phyloP scores from a whole-genome alignment of 2,113 vertebrate genomes.

The Callionymus lyra region DNA sequence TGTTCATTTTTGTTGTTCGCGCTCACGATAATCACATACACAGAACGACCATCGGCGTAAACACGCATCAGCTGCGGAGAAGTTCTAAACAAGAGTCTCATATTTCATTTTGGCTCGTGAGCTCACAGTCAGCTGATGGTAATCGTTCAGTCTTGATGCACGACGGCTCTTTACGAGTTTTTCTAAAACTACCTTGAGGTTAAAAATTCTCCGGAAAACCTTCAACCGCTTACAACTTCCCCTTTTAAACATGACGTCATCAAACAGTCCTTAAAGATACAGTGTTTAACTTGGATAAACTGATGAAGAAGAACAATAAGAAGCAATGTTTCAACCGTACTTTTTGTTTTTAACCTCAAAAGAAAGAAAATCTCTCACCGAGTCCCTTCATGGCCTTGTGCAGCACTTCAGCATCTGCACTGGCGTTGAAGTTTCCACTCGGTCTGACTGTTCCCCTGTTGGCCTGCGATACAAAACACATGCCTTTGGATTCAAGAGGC shows the following conservation, averaged over 20 bases:
- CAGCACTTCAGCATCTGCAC: constrained; percentile 77
- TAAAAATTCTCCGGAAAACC: too few species aligned
- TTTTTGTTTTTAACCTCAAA: too few species aligned
- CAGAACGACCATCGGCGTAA: not conserved
- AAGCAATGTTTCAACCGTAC: too few species aligned
- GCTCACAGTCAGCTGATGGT: constrained; percentile 3
- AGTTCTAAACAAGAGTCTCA: constrained; percentile 2
- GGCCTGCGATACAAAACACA: constrained; percentile 47
- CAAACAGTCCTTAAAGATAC: too few species aligned
- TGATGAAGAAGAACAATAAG: too few species aligned
- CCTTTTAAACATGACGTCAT: too few species aligned
- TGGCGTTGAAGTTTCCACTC: constrained; percentile 75
- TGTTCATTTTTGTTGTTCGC: constrained; percentile 1
- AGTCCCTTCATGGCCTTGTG: constrained; percentile 93
- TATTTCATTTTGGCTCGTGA: constrained; percentile 12
- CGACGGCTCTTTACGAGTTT: too few species aligned
- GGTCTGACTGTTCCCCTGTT: constrained; percentile 75
- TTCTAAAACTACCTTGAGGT: too few species aligned
- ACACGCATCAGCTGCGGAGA: too few species aligned
- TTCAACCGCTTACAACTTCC: too few species aligned
- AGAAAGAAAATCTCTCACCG: constrained; percentile 69
- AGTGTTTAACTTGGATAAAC: too few species aligned
- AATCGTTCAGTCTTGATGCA: too few species aligned
- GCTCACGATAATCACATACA: not conserved
- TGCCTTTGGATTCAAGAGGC: not conserved